Evolutionary conservation across 2,888 invertebrate species (phyloP).

Genomic region (Bimastos eiseni): DNA sequence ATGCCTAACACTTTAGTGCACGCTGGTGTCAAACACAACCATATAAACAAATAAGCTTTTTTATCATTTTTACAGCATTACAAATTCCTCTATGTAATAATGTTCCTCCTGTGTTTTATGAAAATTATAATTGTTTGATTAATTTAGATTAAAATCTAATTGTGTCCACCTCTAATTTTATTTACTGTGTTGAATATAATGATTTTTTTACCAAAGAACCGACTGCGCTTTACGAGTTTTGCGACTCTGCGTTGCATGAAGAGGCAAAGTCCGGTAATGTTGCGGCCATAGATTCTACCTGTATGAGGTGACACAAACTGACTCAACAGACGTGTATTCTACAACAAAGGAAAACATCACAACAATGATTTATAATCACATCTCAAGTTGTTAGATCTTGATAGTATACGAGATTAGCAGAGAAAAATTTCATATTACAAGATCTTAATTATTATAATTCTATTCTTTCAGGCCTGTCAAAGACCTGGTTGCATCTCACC

Average conservation of each 20-base stretch:
- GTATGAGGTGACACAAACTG: constrained; percentile 96
- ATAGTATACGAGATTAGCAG: background rate
- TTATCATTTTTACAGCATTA: background rate
- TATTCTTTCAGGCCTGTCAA: no score
- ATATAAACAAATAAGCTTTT: background rate
- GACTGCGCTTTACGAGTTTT: constrained; percentile 75
- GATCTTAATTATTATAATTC: background rate
- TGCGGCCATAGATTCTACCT: constrained; percentile 85
- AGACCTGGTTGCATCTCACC: no score
- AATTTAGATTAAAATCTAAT: background rate
- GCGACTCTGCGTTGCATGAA: constrained; percentile 77
- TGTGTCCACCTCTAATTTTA: constrained; percentile 16
- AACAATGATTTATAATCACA: background rate
- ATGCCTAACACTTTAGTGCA: no score
- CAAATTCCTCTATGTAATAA: background rate
- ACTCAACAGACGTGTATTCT: constrained; percentile 83
- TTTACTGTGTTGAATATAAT: background rate
- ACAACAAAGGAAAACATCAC: constrained; percentile 6
- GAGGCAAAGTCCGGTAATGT: constrained; percentile 90
- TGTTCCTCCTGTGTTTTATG: background rate
- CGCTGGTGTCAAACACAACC: background rate
- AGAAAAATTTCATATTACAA: background rate
- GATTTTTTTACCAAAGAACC: constrained; percentile 68
- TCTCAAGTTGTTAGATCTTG: background rate
- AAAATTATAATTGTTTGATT: background rate